Evolutionary conservation across 1,140 invertebrate genomes (phyloP).

Genomic region (Hyposmocoma kahamanoa): DNA sequence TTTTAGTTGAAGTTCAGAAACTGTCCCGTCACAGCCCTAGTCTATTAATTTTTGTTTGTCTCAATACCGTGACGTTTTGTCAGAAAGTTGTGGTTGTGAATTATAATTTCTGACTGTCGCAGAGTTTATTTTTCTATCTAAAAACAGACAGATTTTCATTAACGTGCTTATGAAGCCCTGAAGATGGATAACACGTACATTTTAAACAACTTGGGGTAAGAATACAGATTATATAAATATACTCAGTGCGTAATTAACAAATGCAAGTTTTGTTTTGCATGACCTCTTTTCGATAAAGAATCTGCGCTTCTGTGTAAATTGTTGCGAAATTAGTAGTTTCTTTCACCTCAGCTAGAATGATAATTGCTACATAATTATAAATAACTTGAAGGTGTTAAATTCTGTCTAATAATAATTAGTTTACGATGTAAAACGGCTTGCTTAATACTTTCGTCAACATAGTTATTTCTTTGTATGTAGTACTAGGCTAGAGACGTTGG

Average conservation of each 20-base stretch:
- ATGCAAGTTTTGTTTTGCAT: neutral
- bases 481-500: too few species aligned
- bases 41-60: too few species aligned
- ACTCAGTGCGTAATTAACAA: neutral
- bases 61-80: too few species aligned
- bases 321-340: neutral
- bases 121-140: neutral
- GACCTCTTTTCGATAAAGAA: slow-evolving; percentile 2
- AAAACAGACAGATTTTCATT: neutral
- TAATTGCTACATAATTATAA: neutral
- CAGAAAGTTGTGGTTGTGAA: too few species aligned
- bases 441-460: too few species aligned
- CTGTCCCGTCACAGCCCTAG: too few species aligned
- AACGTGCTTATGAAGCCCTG: slow-evolving; percentile 13
- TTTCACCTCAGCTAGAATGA: neutral
- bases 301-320: slow-evolving; percentile 2
- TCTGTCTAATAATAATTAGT: too few species aligned
- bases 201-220: slow-evolving; percentile 52
- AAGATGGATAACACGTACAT: slow-evolving; percentile 54
- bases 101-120: too few species aligned
- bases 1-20: too few species aligned
- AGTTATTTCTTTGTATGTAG: too few species aligned
- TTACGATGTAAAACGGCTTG: too few species aligned
- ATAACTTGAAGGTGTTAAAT: too few species aligned
- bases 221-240: neutral